Percentiles rank a stretch among this genome's conserved stretches.
Conservation (phyloP, 2,797 vertebrate species). For the Neolamprologus multifasciatus region DNA sequence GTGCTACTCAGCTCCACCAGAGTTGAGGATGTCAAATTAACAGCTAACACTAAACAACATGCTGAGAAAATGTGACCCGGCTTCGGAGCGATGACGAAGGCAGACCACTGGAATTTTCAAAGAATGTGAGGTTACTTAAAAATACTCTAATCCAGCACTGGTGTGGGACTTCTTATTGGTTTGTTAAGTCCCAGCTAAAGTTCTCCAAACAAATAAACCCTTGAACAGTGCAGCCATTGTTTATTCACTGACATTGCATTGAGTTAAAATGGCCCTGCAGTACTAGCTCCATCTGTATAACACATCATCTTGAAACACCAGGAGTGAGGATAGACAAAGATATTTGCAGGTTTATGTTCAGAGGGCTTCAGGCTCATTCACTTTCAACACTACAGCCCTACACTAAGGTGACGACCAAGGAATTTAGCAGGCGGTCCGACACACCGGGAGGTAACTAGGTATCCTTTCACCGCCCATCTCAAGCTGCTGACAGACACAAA, state of each 20-base stretch:
- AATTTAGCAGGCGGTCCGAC: slow-evolving; percentile 23
- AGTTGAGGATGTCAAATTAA: slow-evolving; percentile 17
- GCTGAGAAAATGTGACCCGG: slow-evolving; percentile 28
- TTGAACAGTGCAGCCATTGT: slow-evolving; percentile 36
- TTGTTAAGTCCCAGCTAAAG: slow-evolving; percentile 4
- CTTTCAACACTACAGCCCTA: slow-evolving; percentile 20
- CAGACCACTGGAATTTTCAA: slow-evolving; percentile 2
- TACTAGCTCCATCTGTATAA: background rate
- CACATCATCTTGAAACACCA: background rate
- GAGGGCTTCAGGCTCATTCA: background rate
- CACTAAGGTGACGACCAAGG: slow-evolving; percentile 25
- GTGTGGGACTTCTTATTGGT: slow-evolving; percentile 18
- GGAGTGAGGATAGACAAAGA: background rate
- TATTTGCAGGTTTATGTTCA: background rate
- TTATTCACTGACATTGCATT: background rate
- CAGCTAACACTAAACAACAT: background rate
- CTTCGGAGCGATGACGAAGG: background rate
- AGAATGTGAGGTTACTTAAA: slow-evolving; percentile 20
- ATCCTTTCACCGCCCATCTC: slow-evolving; percentile 44
- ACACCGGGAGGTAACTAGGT: slow-evolving; percentile 33
- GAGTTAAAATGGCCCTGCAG: slow-evolving; percentile 10
- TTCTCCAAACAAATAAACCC: slow-evolving; percentile 6
- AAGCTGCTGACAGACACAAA: slow-evolving; percentile 51
- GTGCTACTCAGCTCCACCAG: background rate
- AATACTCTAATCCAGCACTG: slow-evolving; percentile 14